Conservation (phyloP, 2,797 vertebrate species). For the Macrochelys suwanniensis region DNA sequence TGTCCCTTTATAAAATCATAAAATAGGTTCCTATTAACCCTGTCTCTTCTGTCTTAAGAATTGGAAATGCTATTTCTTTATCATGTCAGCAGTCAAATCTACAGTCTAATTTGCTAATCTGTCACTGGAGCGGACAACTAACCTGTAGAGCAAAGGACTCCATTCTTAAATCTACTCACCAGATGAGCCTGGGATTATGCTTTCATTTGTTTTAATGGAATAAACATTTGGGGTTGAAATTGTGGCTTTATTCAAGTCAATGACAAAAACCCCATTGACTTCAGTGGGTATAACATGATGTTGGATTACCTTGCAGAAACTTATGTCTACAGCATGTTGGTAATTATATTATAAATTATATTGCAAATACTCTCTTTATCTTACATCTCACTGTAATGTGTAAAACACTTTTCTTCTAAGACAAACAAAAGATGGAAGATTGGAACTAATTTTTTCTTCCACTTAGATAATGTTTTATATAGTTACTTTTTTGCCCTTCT, state of each 20-base stretch:
- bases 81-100: not conserved
- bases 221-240: not conserved
- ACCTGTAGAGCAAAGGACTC: slow-evolving; percentile 4
- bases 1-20: slow-evolving; percentile 23
- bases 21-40: not conserved
- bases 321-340: not conserved
- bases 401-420: not conserved
- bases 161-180: slow-evolving; percentile 14
- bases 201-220: slow-evolving; percentile 16
- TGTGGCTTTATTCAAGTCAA: not conserved
- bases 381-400: not conserved
- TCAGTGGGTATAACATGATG: not conserved
- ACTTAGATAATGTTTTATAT: slow-evolving; percentile 21
- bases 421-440: not conserved
- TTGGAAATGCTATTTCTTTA: slow-evolving; percentile 15
- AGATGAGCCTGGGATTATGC: not conserved
- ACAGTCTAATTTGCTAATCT: slow-evolving; percentile 29
- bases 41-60: not conserved
- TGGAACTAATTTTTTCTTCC: not conserved
- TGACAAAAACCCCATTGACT: not conserved
- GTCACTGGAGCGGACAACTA: not conserved
- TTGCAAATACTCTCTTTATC: not conserved
- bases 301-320: not conserved
- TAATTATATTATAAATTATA: not conserved
- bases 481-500: slow-evolving; percentile 13